A percentile compares a stretch with the other conserved stretches of the same genome.
These are phyloP conservation scores for Ectemnius cavifrons DNA, from an alignment of 2,888 invertebrate genomes.

Conservation along the genomic window DNA sequence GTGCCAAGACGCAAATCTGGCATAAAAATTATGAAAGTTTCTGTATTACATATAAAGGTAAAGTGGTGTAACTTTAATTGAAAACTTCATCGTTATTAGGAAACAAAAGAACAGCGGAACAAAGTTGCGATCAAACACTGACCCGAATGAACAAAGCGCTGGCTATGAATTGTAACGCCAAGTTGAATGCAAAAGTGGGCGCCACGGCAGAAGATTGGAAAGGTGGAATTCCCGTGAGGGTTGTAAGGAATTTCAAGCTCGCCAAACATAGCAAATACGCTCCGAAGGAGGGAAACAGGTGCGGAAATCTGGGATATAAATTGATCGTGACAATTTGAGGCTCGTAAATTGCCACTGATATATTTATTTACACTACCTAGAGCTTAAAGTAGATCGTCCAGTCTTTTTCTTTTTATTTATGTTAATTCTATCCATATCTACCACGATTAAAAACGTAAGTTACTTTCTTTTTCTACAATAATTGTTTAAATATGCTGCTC, in stretches of 20 bases:
- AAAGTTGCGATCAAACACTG: conserved; percentile 88
- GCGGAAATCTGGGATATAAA: not conserved
- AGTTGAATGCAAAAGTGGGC: conserved; percentile 82
- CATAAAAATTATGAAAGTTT: too few species aligned
- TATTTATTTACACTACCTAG: too few species aligned
- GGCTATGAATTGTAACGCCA: conserved; percentile 88
- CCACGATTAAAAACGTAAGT: too few species aligned
- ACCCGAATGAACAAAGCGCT: conserved; percentile 89
- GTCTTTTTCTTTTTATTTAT: too few species aligned
- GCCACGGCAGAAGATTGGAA: conserved; percentile 86
- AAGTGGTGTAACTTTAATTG: conserved; percentile 1
- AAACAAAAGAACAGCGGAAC: conserved; percentile 89
- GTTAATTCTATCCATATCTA: too few species aligned
- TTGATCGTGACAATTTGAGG: not conserved
- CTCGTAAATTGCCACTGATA: conserved; percentile 19
- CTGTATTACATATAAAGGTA: not conserved
- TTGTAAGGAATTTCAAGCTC: conserved; percentile 87
- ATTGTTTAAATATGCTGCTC: too few species aligned
- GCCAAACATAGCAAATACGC: conserved; percentile 88
- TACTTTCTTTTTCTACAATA: too few species aligned
- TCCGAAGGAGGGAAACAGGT: conserved; percentile 83
- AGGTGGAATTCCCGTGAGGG: conserved; percentile 87
- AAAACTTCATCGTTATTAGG: too few species aligned
- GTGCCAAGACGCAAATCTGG: not conserved
- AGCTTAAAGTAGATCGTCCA: too few species aligned